These are phyloP conservation scores for Flexamia atlantica DNA, from an alignment of 2,888 invertebrate genomes.

Conservation along the genomic window DNA sequence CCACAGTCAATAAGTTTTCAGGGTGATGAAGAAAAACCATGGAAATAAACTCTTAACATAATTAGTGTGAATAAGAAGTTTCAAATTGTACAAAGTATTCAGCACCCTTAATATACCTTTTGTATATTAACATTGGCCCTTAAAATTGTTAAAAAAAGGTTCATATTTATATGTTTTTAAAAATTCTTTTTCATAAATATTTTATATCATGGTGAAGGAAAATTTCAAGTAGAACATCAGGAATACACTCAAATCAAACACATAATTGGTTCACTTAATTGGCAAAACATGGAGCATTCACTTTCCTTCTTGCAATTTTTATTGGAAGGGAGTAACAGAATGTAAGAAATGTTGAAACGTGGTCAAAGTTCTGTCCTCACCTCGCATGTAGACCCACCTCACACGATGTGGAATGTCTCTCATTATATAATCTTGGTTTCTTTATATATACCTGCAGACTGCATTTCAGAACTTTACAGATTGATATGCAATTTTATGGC, in stretches of 20 bases:
- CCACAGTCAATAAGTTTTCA: slow-evolving; percentile 1
- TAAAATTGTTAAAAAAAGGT: no score
- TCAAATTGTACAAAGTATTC: background rate
- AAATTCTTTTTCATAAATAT: no score
- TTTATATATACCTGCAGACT: slow-evolving; percentile 14
- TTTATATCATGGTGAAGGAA: no score
- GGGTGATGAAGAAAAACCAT: background rate
- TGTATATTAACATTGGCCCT: no score
- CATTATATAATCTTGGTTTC: background rate
- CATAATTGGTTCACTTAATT: no score
- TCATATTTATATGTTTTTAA: no score
- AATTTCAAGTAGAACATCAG: no score
- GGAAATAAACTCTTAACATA: background rate
- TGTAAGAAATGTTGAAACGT: background rate
- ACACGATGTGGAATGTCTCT: background rate
- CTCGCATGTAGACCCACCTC: background rate
- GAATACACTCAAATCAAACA: no score
- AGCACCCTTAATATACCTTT: no score
- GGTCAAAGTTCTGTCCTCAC: background rate
- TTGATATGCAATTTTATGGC: slow-evolving; percentile 8
- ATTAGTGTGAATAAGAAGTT: background rate
- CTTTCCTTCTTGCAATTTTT: no score
- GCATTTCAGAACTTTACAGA: background rate
- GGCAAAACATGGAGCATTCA: no score
- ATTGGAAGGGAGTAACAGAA: no score